Evolutionary conservation across 2,113 vertebrate genomes (phyloP).

Genomic region (Semicossyphus pulcher): DNA sequence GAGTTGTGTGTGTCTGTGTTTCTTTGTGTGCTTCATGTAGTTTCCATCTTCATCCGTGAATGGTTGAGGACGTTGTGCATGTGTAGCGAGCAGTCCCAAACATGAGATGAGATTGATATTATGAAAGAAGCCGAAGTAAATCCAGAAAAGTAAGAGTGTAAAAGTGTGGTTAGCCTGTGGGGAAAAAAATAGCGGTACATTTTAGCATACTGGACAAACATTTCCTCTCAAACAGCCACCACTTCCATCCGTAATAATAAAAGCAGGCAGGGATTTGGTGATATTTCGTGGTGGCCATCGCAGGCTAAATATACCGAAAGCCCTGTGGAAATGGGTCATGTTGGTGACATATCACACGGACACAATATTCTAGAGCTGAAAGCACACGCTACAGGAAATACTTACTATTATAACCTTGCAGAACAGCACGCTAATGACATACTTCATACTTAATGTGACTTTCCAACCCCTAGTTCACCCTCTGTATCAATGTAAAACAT

Average conservation of each 20-base stretch:
- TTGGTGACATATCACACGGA: constrained; percentile 33
- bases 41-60: constrained; percentile 8
- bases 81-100: no score
- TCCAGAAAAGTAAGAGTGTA: background rate
- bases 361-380: constrained; percentile 24
- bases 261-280: constrained; percentile 24
- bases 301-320: constrained; percentile 52
- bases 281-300: constrained; percentile 28
- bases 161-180: background rate
- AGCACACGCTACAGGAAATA: constrained; percentile 5
- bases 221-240: constrained; percentile 16
- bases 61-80: no score
- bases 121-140: no score
- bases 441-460: background rate
- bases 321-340: constrained; percentile 70
- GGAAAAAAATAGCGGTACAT: background rate
- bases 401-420: background rate
- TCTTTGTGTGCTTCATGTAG: constrained; percentile 22
- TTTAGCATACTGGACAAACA: constrained; percentile 8
- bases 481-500: background rate
- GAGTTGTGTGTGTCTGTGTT: constrained; percentile 18
- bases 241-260: constrained; percentile 19
- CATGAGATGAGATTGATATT: background rate
- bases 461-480: background rate
- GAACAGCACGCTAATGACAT: background rate